Evolutionary conservation across 2,888 invertebrate species (phyloP).

Genomic region (Protodeltote pygarga): DNA sequence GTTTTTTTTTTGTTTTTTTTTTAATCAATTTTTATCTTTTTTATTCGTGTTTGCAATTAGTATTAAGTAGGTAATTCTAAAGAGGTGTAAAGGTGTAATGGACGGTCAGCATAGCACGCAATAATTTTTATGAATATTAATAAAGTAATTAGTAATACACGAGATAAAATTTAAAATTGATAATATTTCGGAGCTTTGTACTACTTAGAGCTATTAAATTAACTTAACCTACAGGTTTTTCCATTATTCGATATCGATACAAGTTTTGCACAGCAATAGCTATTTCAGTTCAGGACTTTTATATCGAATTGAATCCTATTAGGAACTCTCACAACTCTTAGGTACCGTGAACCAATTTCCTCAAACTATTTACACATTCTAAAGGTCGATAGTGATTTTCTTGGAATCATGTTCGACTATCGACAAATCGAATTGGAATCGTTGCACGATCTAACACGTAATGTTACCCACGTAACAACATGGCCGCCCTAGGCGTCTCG

Average conservation of each 20-base stretch:
- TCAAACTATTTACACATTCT: conserved; percentile 77
- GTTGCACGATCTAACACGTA: conserved; percentile 79
- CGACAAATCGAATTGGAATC: conserved; percentile 81
- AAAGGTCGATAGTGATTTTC: conserved; percentile 70
- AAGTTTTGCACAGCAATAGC: conserved; percentile 12
- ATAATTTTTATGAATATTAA: conserved; percentile 22
- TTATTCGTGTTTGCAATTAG: conserved; percentile 4
- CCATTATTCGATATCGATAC: conserved; percentile 13
- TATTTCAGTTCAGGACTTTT: conserved; percentile 10
- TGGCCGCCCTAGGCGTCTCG: conserved; percentile 58
- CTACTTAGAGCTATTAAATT: conserved; percentile 4
- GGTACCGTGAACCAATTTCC: conserved; percentile 36
- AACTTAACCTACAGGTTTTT: conserved; percentile 13
- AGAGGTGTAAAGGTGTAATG: conserved; percentile 9
- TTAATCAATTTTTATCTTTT: conserved; percentile 15
- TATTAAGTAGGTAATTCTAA: conserved; percentile 7
- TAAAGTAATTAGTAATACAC: conserved; percentile 12
- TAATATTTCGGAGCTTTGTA: conserved; percentile 7
- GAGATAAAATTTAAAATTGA: conserved; percentile 20
- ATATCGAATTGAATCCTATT: conserved; percentile 13
- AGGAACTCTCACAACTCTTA: conserved; percentile 10
- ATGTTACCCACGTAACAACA: conserved; percentile 67
- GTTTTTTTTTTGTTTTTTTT: conserved; percentile 19
- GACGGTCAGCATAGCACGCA: conserved; percentile 6
- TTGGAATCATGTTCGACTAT: conserved; percentile 63